Evolutionary conservation across 2,888 invertebrate genomes (phyloP), one percentile per base, ranked within the genome.

Genomic region (Caradrina clavipalpis): DNA sequence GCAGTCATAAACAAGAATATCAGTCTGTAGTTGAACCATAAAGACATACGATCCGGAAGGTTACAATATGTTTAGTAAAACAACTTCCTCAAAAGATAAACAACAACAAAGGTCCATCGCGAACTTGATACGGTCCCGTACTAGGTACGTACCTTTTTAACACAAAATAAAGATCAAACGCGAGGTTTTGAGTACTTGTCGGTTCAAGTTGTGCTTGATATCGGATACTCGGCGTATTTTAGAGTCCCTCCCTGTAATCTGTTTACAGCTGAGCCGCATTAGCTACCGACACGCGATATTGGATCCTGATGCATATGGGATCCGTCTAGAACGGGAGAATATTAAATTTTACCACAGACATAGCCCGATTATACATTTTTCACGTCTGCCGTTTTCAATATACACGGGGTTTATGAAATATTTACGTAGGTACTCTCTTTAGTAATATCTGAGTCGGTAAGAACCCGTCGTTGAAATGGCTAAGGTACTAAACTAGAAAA

Each of bases 121-220:
- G 66, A 80, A 78, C 75, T 67, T 54, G 76, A 78, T 77, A 77
- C 66, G 63, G 66, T 62, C 26, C 6, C 60, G 39, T 39, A 47
- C 31, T 22, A 53, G 35, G 31, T 49, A 49, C 64, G 63, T 73
- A 82, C 73, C 83, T 84, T 86, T 86, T 86, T 84, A 86, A 86
- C 82, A 79, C 81, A 79, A 80, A 82, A 77, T 83, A 81, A 78
- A 82, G 85, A 90, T 90, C 90, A 90, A 90, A 89, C 82, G 83
- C 78, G 47, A 64, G 61, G 69, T 22, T 83, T 77, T 53, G 64
- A 80, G 80, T 78, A 89, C 86, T 85, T 82, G 82, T 80, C 80
- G 78, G 87, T 83, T 86, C 83, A 84, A 81, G 78, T 76, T 69
- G 83, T 81, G 69, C 86, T 88, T 84, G 84, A 87, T 86, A 87